phyloP scores from a whole-genome alignment of 1,140 invertebrate genomes.

The Plodia interpunctella region DNA sequence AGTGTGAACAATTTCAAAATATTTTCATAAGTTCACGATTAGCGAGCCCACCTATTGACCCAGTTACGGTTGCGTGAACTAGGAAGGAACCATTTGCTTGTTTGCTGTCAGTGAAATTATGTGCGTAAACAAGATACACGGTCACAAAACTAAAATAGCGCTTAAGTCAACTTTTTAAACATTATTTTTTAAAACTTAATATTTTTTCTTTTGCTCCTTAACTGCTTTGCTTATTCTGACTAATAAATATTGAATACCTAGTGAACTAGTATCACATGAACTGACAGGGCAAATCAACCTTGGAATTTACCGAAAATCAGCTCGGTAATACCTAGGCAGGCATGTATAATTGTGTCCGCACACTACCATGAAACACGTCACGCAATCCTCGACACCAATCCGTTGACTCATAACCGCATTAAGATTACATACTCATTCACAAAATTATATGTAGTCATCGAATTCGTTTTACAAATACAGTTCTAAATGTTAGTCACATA shows the following conservation, averaged over 20 bases:
- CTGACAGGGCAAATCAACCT: conserved; percentile 20
- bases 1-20: conserved; percentile 2
- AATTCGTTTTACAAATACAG: not conserved
- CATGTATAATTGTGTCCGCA: conserved; percentile 16
- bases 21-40: conserved; percentile 19
- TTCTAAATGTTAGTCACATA: conserved; percentile 7
- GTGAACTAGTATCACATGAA: not conserved
- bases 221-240: no score
- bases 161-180: not conserved
- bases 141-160: not conserved
- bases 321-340: conserved; percentile 25
- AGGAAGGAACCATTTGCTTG: conserved; percentile 44
- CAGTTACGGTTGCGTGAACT: conserved; percentile 46
- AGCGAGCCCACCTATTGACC: conserved; percentile 53
- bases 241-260: no score
- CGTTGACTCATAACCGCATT: conserved; percentile 53
- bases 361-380: conserved; percentile 49
- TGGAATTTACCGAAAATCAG: conserved; percentile 39
- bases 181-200: not conserved
- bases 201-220: not conserved
- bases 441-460: conserved; percentile 8
- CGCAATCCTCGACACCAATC: conserved; percentile 43
- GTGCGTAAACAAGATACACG: conserved; percentile 24
- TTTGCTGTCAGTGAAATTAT: conserved; percentile 35
- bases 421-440: conserved; percentile 30